phyloP scores from a whole-genome alignment of 1,140 invertebrate genomes.

The Metaphire vulgaris region DNA sequence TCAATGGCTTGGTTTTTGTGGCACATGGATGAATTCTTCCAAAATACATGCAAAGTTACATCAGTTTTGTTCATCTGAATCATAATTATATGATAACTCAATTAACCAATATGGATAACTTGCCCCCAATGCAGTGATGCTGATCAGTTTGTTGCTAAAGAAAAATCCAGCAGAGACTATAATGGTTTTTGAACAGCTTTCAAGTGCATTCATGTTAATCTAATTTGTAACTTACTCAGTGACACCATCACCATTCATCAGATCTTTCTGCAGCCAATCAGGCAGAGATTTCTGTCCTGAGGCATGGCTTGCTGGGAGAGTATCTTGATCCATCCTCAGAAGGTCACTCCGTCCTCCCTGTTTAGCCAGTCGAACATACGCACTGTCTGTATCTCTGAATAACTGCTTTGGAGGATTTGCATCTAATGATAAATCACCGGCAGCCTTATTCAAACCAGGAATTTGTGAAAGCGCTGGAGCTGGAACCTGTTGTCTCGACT shows the following conservation, averaged over 20 bases:
- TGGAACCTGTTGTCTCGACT: not conserved
- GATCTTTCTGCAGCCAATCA: not conserved
- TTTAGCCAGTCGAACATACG: not conserved
- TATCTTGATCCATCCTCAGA: not conserved
- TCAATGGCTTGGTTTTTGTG: no score
- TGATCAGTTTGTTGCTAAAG: no score
- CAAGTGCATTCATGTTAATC: no score
- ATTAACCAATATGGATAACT: no score
- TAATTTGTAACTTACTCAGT: not conserved
- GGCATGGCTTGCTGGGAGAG: not conserved
- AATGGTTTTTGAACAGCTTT: no score
- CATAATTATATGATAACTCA: no score
- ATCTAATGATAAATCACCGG: not conserved
- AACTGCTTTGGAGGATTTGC: not conserved
- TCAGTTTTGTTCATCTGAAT: no score
- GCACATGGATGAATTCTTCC: no score
- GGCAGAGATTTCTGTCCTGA: not conserved
- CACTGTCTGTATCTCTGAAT: not conserved
- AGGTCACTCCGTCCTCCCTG: not conserved
- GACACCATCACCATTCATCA: not conserved
- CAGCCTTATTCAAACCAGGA: not conserved
- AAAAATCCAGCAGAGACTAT: no score
- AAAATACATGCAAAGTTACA: no score
- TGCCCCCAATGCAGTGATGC: no score
- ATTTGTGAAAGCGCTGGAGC: not conserved